These are phyloP conservation scores for Heliconius hewitsoni DNA, from an alignment of 1,140 invertebrate genomes.

Conservation along the genomic window DNA sequence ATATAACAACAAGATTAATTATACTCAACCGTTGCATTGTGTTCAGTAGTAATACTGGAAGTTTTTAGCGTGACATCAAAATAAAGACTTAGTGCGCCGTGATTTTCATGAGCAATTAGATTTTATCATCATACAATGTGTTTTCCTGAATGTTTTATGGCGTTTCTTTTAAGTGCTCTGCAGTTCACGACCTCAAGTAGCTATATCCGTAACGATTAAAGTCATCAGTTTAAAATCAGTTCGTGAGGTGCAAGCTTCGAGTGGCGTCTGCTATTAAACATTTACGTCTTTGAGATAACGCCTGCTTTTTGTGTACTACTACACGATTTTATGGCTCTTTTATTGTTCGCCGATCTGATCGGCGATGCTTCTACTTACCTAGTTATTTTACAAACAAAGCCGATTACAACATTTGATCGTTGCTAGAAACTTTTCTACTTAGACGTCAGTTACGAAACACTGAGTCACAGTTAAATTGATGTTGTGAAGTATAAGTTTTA, in stretches of 20 bases:
- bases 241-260: slow-evolving; percentile 57
- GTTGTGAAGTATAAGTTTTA: slow-evolving; percentile 17
- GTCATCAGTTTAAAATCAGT: slow-evolving; percentile 77
- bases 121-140: slow-evolving; percentile 39
- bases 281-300: slow-evolving; percentile 73
- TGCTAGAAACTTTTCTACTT: slow-evolving; percentile 50
- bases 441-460: slow-evolving; percentile 43
- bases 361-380: slow-evolving; percentile 55
- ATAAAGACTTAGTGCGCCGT: slow-evolving; percentile 22
- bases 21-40: too few relatives aligned
- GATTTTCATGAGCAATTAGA: slow-evolving; percentile 35
- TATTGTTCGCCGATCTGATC: slow-evolving; percentile 71
- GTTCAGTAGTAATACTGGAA: not conserved
- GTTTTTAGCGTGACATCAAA: not conserved
- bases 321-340: slow-evolving; percentile 68
- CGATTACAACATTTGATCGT: slow-evolving; percentile 58
- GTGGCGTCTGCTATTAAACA: slow-evolving; percentile 71
- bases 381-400: slow-evolving; percentile 63
- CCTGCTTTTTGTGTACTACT: slow-evolving; percentile 69
- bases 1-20: not conserved
- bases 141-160: slow-evolving; percentile 40
- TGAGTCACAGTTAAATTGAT: slow-evolving; percentile 41
- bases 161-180: slow-evolving; percentile 62
- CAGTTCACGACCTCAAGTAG: slow-evolving; percentile 61
- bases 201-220: slow-evolving; percentile 72